Evolutionary conservation across 2,888 invertebrate species (phyloP), one percentile per base, ranked within the genome.

Genomic region (Heliconius charithonia): DNA sequence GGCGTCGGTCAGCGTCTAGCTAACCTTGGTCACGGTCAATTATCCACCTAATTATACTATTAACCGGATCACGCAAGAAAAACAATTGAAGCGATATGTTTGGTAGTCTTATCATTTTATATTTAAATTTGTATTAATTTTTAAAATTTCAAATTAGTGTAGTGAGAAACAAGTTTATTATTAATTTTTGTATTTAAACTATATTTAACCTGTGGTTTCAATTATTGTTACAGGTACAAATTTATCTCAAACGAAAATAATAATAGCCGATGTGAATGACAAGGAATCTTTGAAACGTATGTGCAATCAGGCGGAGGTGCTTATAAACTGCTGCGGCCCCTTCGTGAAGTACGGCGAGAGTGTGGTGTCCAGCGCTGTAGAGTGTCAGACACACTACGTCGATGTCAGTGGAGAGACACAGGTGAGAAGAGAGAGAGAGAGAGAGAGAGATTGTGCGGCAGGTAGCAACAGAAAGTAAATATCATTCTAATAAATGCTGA

Each of bases 281-380:
- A 96, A 96, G 77, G 95, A 96, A 29, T 97, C 98, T 0, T 89
- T 99, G 22, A 90, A 95, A 66, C 95, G 95, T 76, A 99, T 99
- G 99, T 97, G 98, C 62, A 92, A 95, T 75, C 96, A 96, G 83
- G 96, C 98, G 13, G 97, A 96, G 85, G 96, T 99, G 71, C 77
- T 99, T 41, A 96, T 99, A 1, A 99, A 99, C 91, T 98, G 98
- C 91, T 98, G 98, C 83, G 99, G 99, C 0, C 99, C 99, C 0
- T 98, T 97, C 89, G 93, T 96, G 41, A 97, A 98, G 87, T 97
- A 96, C 90, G 99, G 99, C 0, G 98, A 99, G 88, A 96, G 97
- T 3, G 98, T 99, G 10, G 97, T 99, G 0, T 96, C 97, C 84
- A 98, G 99, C 0, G 99, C 98, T 83, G 95, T 98, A 29, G 97